Conservation (phyloP, 2,797 vertebrate genomes). For the Myiotriccus ornatus region DNA sequence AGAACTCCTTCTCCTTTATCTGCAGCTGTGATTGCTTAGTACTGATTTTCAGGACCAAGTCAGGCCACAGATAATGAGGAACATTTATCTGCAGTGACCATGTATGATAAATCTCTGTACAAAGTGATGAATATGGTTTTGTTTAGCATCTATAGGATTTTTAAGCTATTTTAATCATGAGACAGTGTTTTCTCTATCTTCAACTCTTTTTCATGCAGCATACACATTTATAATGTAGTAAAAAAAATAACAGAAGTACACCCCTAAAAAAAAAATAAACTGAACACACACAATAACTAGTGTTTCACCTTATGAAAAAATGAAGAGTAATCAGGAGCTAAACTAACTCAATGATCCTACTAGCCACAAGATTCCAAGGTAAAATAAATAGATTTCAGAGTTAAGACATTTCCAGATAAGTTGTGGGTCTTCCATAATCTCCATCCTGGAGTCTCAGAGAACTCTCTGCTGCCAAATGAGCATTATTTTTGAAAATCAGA, state of each 20-base stretch:
- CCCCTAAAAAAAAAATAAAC: background rate
- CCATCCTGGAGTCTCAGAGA: background rate
- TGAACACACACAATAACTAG: background rate
- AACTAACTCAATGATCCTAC: background rate
- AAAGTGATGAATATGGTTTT: background rate
- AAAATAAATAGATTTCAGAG: background rate
- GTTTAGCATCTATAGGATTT: background rate
- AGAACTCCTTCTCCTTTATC: conserved; percentile 4
- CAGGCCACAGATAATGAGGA: background rate
- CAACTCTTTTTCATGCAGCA: background rate
- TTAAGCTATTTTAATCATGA: background rate
- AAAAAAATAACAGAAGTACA: background rate
- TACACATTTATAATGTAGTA: background rate
- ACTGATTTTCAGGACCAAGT: background rate
- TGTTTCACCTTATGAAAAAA: background rate
- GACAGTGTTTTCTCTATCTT: background rate
- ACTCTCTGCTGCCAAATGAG: background rate
- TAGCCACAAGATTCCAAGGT: background rate
- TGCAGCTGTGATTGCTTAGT: conserved; percentile 30
- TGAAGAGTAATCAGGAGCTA: background rate
- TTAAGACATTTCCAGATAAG: background rate
- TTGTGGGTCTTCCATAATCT: background rate
- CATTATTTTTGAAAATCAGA: background rate
- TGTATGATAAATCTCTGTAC: background rate
- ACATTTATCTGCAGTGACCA: background rate